Percentiles rank a stretch among this genome's conserved stretches.
Evolutionary conservation across 2,113 vertebrate genomes (phyloP).

Genomic region (Protobothrops mucrosquamatus): DNA sequence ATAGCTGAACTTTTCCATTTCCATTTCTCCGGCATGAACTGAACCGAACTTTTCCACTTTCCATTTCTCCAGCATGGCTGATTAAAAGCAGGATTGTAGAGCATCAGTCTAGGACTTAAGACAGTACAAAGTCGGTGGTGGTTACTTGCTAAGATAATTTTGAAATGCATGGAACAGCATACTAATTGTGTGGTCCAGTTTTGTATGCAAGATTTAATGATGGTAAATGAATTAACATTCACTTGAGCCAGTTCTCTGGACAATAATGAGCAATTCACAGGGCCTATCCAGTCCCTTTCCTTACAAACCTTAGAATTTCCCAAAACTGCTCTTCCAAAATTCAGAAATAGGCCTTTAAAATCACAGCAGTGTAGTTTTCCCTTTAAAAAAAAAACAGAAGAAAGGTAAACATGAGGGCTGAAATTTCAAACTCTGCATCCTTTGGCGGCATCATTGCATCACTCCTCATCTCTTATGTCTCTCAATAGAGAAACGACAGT

Average conservation of each 20-base stretch:
- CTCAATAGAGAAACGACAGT: neutral
- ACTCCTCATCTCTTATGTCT: neutral
- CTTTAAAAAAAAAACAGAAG: neutral
- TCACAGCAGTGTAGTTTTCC: neutral
- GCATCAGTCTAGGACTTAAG: neutral
- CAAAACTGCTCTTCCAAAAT: neutral
- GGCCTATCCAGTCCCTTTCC: neutral
- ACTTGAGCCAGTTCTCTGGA: neutral
- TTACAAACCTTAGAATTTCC: neutral
- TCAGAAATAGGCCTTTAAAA: neutral
- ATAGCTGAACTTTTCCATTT: neutral
- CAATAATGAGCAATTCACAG: neutral
- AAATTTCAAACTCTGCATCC: neutral
- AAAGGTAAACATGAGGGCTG: neutral
- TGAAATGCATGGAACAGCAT: neutral
- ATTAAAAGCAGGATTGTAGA: neutral
- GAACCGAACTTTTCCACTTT: neutral
- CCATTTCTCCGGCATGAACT: neutral
- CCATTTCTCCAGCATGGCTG: neutral
- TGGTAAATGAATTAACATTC: neutral
- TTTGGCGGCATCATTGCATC: neutral
- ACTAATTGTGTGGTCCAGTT: neutral
- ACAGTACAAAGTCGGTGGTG: neutral
- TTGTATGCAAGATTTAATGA: neutral
- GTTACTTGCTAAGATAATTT: neutral